A percentile compares a stretch with the other conserved stretches of the same genome.
phyloP scores from a whole-genome alignment of 2,888 invertebrate genomes.

The Cenopis cana region DNA sequence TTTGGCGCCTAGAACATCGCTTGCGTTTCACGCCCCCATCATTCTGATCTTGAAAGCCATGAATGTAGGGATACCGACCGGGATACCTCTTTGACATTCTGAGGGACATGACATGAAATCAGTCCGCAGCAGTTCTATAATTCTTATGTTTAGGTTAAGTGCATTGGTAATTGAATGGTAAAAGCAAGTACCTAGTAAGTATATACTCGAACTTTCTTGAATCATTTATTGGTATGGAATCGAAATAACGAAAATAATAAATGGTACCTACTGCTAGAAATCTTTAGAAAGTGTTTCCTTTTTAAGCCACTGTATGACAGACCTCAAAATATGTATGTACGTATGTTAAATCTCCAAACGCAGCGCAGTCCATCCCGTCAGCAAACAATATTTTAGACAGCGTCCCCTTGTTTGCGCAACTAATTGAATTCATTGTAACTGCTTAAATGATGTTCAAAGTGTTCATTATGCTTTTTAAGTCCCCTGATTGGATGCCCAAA shows the following conservation, averaged over 20 bases:
- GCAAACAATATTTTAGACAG: constrained; percentile 67
- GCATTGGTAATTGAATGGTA: no score
- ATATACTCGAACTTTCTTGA: no score
- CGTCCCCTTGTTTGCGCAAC: constrained; percentile 67
- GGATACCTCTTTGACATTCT: not conserved
- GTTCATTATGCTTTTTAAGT: constrained; percentile 52
- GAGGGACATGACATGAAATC: no score
- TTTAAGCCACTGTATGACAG: not conserved
- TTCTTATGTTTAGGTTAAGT: no score
- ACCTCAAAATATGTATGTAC: not conserved
- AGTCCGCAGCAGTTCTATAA: no score
- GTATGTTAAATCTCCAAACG: constrained; percentile 28
- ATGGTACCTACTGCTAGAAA: no score
- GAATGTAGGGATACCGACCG: not conserved
- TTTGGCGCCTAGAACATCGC: not conserved
- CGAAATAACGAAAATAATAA: no score
- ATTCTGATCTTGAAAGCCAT: not conserved
- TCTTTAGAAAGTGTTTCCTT: no score
- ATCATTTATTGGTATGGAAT: no score
- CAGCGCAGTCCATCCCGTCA: constrained; percentile 28
- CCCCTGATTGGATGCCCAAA: constrained; percentile 41
- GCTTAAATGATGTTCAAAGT: constrained; percentile 75
- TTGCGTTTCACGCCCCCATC: not conserved
- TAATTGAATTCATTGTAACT: constrained; percentile 82
- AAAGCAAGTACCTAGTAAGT: no score